Evolutionary conservation across 2,888 invertebrate genomes (phyloP).

Genomic region (Folsomia manolachei): DNA sequence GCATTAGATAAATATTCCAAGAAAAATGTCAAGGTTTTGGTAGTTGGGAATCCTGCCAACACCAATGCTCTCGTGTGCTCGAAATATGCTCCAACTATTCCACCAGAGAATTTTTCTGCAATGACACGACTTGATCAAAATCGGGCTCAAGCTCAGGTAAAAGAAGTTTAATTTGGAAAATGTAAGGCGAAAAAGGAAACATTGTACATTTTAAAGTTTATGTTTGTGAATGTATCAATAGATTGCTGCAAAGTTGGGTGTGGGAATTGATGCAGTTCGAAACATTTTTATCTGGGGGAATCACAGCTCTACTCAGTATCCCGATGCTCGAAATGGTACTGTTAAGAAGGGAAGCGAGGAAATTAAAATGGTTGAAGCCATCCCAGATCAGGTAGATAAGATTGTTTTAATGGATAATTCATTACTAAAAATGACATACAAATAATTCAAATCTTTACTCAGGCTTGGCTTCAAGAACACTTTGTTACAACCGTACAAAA

Average conservation of each 20-base stretch:
- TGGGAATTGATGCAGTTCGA: conserved; percentile 68
- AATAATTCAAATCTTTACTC: no score
- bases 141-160: conserved; percentile 79
- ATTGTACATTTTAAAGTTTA: background rate
- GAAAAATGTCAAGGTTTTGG: conserved; percentile 89
- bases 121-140: conserved; percentile 97
- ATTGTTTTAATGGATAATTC: no score
- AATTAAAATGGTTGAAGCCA: conserved; percentile 65
- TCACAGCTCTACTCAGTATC: conserved; percentile 97
- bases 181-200: no score
- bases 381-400: conserved; percentile 77
- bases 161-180: background rate
- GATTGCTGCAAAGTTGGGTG: conserved; percentile 56
- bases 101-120: conserved; percentile 92
- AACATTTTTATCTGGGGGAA: conserved; percentile 99
- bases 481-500: conserved; percentile 92
- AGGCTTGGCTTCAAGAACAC: conserved; percentile 71
- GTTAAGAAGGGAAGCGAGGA: conserved; percentile 60
- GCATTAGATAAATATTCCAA: conserved; percentile 86
- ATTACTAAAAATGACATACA: no score
- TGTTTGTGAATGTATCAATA: conserved; percentile 50
- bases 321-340: conserved; percentile 78
- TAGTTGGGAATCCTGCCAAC: conserved; percentile 99
- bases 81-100: conserved; percentile 93
- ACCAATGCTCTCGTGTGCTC: conserved; percentile 96